Conservation (phyloP, 2,113 vertebrate species). For the Apodemus speciosus region DNA sequence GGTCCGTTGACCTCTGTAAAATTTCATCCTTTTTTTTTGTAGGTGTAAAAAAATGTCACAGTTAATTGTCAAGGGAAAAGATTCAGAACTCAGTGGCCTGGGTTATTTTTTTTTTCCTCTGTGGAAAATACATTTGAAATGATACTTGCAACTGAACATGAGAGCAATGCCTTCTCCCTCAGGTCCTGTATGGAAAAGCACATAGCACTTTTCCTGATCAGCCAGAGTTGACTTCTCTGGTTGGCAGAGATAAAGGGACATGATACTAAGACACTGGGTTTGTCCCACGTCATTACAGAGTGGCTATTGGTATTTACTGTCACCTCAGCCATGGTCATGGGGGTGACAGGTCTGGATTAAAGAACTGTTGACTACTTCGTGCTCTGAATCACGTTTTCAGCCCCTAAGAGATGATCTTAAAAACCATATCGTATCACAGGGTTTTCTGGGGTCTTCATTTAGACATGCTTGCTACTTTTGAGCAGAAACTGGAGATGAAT, state of each 20-base stretch:
- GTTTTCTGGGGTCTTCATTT: not conserved
- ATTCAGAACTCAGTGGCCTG: not conserved
- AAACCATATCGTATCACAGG: not conserved
- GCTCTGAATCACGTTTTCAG: not conserved
- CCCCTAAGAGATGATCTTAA: conserved; percentile 25
- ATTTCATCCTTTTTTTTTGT: not conserved
- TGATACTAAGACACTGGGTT: not conserved
- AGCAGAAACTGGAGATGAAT: not conserved
- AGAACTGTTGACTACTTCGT: not conserved
- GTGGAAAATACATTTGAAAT: not conserved
- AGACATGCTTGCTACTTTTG: not conserved
- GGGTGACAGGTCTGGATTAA: not conserved
- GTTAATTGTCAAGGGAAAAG: not conserved
- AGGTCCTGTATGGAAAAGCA: not conserved
- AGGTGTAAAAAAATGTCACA: conserved; percentile 13
- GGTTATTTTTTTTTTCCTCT: not conserved
- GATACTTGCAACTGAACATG: not conserved
- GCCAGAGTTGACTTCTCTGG: not conserved
- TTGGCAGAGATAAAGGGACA: not conserved
- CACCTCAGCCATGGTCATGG: not conserved
- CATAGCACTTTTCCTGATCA: not conserved
- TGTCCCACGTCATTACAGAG: not conserved
- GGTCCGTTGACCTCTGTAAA: not conserved
- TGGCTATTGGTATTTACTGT: not conserved
- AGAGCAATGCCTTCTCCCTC: not conserved